Percentiles rank a stretch among this genome's conserved stretches.
Evolutionary conservation across 1,140 invertebrate species (phyloP).

Genomic region (Oscheius sp.): DNA sequence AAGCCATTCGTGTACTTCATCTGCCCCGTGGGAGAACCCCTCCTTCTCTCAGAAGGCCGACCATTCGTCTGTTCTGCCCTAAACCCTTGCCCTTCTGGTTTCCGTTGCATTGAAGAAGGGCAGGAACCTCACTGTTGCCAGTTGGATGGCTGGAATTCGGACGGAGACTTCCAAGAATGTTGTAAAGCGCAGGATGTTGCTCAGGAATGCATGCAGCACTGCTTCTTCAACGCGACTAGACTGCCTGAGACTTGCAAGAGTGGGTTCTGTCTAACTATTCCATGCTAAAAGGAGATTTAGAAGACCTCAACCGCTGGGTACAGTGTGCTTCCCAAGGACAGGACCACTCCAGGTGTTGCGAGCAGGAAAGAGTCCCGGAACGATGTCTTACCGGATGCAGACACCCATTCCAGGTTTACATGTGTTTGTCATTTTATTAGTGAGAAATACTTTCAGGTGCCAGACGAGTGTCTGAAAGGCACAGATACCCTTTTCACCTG

Average conservation of each 20-base stretch:
- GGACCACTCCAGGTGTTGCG: conserved; percentile 32
- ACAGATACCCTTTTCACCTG: conserved; percentile 4
- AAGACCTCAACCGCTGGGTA: conserved; percentile 30
- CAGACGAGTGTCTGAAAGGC: conserved; percentile 10
- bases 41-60: conserved; percentile 19
- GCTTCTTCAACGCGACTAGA: conserved; percentile 22
- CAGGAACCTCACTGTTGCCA: conserved; percentile 14
- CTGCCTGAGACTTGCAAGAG: conserved; percentile 18
- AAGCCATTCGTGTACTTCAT: background rate
- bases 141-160: conserved; percentile 12
- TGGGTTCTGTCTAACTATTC: background rate
- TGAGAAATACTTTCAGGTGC: background rate
- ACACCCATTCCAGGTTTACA: conserved; percentile 24
- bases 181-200: conserved; percentile 24
- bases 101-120: conserved; percentile 5
- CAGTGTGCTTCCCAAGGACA: conserved; percentile 37
- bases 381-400: conserved; percentile 25
- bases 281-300: background rate
- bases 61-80: conserved; percentile 22
- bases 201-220: conserved; percentile 5
- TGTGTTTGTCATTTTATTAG: background rate
- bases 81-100: conserved; percentile 25
- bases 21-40: conserved; percentile 28
- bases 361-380: conserved; percentile 21
- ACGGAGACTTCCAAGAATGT: conserved; percentile 24